Conservation (phyloP, 2,888 invertebrate genomes). For the Gari tellinella region DNA sequence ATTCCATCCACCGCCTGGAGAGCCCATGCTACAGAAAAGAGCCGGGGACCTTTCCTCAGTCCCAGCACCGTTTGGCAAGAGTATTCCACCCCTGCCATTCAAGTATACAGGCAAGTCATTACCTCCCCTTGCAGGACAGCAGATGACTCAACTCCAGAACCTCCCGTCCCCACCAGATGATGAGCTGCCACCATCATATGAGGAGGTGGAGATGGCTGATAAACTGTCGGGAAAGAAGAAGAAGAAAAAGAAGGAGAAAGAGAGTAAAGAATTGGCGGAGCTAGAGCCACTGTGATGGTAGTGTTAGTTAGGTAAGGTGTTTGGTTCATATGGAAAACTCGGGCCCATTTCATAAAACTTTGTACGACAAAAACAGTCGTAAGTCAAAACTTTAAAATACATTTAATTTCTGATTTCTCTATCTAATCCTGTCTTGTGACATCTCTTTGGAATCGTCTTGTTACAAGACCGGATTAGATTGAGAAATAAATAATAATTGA, state of each 20-base stretch:
- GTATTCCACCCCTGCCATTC: conserved; percentile 50
- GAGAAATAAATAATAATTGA: too few species aligned
- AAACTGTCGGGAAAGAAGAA: conserved; percentile 62
- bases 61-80: conserved; percentile 54
- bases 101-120: conserved; percentile 39
- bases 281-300: too few species aligned
- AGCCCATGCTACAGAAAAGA: conserved; percentile 53
- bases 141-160: conserved; percentile 52
- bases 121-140: conserved; percentile 29
- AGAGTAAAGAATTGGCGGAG: conserved; percentile 39
- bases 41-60: conserved; percentile 49
- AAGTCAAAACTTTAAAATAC: too few species aligned
- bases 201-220: conserved; percentile 63
- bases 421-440: too few species aligned
- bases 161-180: conserved; percentile 58
- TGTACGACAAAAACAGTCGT: too few species aligned
- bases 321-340: too few species aligned
- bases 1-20: conserved; percentile 64
- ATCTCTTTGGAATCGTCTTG: too few species aligned
- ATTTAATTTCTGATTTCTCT: too few species aligned
- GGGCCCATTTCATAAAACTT: too few species aligned
- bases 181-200: conserved; percentile 58
- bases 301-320: too few species aligned
- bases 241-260: conserved; percentile 44
- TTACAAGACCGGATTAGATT: too few species aligned